Percentiles rank a stretch among this genome's conserved stretches.
Conservation (phyloP, 1,140 invertebrate species). For the Scaptomyza graminum region DNA sequence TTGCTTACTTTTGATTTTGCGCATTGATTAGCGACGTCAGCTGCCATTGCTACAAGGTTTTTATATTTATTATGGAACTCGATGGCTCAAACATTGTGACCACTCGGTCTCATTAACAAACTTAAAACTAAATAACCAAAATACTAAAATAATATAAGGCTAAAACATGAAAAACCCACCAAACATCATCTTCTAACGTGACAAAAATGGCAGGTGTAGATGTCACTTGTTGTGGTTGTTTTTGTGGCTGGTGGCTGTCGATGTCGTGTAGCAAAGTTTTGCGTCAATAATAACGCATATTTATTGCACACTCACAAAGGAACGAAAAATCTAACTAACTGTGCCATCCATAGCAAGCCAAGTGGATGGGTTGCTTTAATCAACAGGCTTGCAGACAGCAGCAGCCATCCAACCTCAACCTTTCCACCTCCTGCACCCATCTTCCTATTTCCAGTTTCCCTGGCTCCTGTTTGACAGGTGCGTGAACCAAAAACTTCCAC, state of each 20-base stretch:
- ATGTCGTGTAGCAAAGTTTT: slow-evolving; percentile 39
- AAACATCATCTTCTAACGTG: no score
- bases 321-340: slow-evolving; percentile 7
- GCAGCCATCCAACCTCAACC: not conserved
- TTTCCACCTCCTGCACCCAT: not conserved
- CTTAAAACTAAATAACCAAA: slow-evolving; percentile 24
- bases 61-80: slow-evolving; percentile 75
- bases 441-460: no score
- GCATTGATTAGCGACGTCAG: slow-evolving; percentile 63
- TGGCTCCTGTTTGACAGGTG: no score
- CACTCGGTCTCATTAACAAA: slow-evolving; percentile 36
- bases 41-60: slow-evolving; percentile 57
- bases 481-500: no score
- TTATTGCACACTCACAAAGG: slow-evolving; percentile 37
- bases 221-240: not conserved
- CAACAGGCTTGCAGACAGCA: slow-evolving; percentile 30
- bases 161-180: no score
- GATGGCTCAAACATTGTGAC: slow-evolving; percentile 68
- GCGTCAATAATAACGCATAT: slow-evolving; percentile 65
- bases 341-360: not conserved
- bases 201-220: not conserved
- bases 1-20: slow-evolving; percentile 70
- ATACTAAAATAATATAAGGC: not conserved
- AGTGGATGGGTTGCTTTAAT: slow-evolving; percentile 26
- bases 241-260: not conserved